These are phyloP conservation scores for Apomyelois bistriatella DNA, from an alignment of 2,888 invertebrate genomes.

Conservation along the genomic window DNA sequence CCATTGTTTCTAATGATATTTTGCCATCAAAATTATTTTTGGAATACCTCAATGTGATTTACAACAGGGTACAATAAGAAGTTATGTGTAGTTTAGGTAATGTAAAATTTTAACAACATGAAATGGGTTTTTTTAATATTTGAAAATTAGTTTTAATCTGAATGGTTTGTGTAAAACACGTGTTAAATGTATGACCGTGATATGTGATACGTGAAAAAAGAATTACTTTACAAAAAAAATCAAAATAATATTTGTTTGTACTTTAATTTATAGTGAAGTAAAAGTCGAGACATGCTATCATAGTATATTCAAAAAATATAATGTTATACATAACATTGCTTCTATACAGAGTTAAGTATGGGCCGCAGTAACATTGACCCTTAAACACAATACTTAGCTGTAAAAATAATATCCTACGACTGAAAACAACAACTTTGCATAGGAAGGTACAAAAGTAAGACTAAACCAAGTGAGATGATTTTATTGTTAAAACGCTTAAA, in stretches of 20 bases:
- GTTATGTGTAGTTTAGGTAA: no score
- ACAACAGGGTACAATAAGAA: not conserved
- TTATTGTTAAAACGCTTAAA: not conserved
- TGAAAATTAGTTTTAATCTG: no score
- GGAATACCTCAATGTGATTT: constrained; percentile 13
- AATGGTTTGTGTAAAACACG: no score
- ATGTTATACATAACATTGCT: constrained; percentile 69
- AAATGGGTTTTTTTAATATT: no score
- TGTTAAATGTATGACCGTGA: no score
- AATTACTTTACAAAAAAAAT: no score
- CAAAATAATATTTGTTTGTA: no score
- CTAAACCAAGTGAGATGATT: constrained; percentile 7
- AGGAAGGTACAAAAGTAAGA: constrained; percentile 19
- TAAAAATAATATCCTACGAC: constrained; percentile 26
- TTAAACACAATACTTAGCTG: constrained; percentile 31
- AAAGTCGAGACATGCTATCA: constrained; percentile 49
- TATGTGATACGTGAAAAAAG: no score
- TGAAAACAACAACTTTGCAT: constrained; percentile 26
- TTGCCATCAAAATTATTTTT: constrained; percentile 15
- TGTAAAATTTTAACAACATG: no score
- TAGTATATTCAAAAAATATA: constrained; percentile 78
- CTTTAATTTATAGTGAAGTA: constrained; percentile 19
- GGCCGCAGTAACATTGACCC: constrained; percentile 21
- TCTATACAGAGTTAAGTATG: constrained; percentile 44
- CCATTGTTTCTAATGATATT: constrained; percentile 2